These are phyloP conservation scores for Drosophila trapezifrons DNA, from an alignment of 1,140 invertebrate genomes.

Conservation along the genomic window DNA sequence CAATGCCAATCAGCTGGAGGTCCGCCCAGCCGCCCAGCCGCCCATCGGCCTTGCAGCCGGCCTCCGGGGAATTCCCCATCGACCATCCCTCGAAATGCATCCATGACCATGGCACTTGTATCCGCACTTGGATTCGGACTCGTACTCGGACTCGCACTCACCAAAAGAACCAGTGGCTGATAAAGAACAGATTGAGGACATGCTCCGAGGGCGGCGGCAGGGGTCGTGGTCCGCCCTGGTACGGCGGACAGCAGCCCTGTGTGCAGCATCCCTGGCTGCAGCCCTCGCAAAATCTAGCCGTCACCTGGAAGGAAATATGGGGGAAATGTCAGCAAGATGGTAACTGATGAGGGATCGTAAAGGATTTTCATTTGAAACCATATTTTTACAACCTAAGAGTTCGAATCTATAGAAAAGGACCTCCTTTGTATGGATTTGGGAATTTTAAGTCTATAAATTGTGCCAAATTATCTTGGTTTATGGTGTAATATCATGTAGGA, in stretches of 20 bases:
- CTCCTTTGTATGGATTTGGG: no score
- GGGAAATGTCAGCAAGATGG: not conserved
- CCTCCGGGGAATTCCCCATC: constrained; percentile 37
- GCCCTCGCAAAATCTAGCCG: constrained; percentile 85
- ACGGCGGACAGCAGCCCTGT: constrained; percentile 88
- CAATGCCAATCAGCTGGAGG: constrained; percentile 60
- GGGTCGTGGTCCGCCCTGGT: constrained; percentile 85
- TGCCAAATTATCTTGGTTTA: no score
- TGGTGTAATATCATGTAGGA: no score
- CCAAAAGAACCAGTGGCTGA: constrained; percentile 86
- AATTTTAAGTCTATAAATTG: no score
- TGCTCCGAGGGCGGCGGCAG: constrained; percentile 84
- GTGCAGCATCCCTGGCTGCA: constrained; percentile 89
- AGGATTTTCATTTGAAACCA: no score
- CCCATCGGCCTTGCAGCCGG: constrained; percentile 37
- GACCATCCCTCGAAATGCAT: not conserved
- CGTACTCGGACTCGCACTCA: constrained; percentile 49
- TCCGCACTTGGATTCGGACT: constrained; percentile 1
- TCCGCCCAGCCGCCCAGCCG: constrained; percentile 7
- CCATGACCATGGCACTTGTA: constrained; percentile 19
- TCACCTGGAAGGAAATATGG: constrained; percentile 54
- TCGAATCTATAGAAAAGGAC: no score
- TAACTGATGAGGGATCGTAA: not conserved
- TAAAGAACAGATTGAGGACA: constrained; percentile 85
- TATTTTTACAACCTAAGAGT: no score